Percentiles rank a stretch among this genome's conserved stretches.
Evolutionary conservation across 1,140 invertebrate genomes (phyloP).

Genomic region (Ceratosolen fusciceps): DNA sequence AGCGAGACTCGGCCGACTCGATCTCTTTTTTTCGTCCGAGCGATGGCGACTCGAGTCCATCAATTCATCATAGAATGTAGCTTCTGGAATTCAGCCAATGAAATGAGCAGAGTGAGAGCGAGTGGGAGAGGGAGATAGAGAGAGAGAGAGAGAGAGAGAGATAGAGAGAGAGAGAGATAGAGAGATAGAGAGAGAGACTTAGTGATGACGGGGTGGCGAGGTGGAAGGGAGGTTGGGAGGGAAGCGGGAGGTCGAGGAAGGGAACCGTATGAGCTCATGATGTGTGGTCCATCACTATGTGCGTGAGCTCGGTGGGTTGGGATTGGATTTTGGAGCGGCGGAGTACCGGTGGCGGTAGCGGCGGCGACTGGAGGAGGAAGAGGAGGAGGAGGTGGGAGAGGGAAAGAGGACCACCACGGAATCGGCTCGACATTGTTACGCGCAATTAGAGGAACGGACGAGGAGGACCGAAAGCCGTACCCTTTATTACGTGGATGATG

Average conservation of each 20-base stretch:
- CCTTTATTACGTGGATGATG: slow-evolving; percentile 13
- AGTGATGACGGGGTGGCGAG: no score
- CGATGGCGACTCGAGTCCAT: slow-evolving; percentile 27
- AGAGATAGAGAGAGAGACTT: slow-evolving; percentile 27
- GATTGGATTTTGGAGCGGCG: slow-evolving; percentile 3
- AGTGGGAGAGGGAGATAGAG: slow-evolving; percentile 11
- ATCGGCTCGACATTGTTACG: slow-evolving; percentile 9
- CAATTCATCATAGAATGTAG: slow-evolving; percentile 70
- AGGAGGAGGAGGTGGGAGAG: no score
- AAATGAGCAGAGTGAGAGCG: slow-evolving; percentile 41
- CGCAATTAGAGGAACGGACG: slow-evolving; percentile 15
- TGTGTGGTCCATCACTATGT: slow-evolving; percentile 63
- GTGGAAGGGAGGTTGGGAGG: no score
- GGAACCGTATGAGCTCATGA: slow-evolving; percentile 54
- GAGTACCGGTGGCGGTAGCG: no score
- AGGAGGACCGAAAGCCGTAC: slow-evolving; percentile 4
- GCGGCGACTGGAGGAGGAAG: no score
- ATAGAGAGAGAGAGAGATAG: slow-evolving; percentile 45
- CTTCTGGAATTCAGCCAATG: slow-evolving; percentile 67
- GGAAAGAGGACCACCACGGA: slow-evolving; percentile 17
- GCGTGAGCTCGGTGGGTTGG: background rate
- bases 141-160: slow-evolving; percentile 27
- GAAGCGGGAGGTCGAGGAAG: slow-evolving; percentile 37
- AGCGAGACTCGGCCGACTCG: slow-evolving; percentile 44
- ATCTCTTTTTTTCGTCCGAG: slow-evolving; percentile 22